Percentiles rank a stretch among this genome's conserved stretches.
These are phyloP conservation scores for Pristionchus mayeri DNA, from an alignment of 2,888 invertebrate species.

Conservation along the genomic window DNA sequence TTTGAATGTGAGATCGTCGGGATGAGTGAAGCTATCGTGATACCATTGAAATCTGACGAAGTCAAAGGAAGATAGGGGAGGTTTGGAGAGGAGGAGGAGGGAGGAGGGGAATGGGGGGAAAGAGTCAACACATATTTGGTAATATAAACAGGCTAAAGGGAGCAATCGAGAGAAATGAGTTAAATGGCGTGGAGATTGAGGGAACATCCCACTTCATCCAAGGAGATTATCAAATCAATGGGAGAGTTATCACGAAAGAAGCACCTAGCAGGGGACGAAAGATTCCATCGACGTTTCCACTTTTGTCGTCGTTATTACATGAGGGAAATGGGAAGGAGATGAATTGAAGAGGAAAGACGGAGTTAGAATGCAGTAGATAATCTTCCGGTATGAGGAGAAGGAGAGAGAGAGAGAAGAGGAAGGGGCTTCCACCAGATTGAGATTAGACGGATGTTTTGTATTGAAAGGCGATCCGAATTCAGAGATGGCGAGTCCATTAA, in stretches of 20 bases:
- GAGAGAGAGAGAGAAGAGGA: conserved; percentile 31
- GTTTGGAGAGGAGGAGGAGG: background rate
- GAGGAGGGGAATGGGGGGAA: background rate
- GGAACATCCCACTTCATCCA: background rate
- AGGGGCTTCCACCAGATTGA: background rate
- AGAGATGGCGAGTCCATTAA: conserved; percentile 7
- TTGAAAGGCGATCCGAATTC: conserved; percentile 9
- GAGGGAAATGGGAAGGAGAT: background rate
- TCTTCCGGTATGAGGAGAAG: background rate
- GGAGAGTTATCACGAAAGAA: background rate
- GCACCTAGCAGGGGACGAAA: background rate
- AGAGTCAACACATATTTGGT: conserved; percentile 43
- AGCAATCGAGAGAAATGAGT: background rate
- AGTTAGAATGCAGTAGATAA: conserved; percentile 29
- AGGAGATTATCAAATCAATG: conserved; percentile 13
- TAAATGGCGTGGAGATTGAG: background rate
- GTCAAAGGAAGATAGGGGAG: conserved; percentile 23
- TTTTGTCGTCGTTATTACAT: conserved; percentile 22
- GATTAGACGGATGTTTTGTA: conserved; percentile 28
- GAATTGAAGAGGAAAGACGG: conserved; percentile 18
- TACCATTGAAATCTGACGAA: background rate
- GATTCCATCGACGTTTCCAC: conserved; percentile 4
- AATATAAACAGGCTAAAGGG: conserved; percentile 29
- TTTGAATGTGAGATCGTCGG: background rate
- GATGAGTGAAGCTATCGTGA: conserved; percentile 12